Conservation (phyloP, 2,797 vertebrate genomes). For the Phylloscopus collybita region DNA sequence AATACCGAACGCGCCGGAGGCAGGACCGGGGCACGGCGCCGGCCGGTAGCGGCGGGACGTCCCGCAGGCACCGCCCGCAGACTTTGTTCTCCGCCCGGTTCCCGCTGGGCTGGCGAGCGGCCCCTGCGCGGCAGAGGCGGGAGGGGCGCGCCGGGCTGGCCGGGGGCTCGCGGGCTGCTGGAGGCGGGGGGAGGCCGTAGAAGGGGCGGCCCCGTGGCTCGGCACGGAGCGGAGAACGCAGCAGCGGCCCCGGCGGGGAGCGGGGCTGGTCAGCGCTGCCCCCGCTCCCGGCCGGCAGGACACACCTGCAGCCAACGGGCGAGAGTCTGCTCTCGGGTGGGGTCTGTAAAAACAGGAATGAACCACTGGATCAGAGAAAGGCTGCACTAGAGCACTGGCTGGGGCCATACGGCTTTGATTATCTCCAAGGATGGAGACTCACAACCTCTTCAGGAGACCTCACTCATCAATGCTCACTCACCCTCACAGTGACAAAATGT, state of each 20-base stretch:
- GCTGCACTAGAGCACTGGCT: neutral
- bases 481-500: neutral
- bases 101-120: neutral
- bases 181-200: neutral
- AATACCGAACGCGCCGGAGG: neutral
- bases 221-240: neutral
- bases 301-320: neutral
- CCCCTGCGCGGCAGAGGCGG: neutral
- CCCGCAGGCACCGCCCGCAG: conserved; percentile 28
- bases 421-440: neutral
- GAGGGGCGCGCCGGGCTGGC: neutral
- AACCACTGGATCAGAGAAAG: no score
- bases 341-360: fast-evolving
- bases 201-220: neutral
- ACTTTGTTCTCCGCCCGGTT: neutral
- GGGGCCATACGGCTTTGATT: neutral
- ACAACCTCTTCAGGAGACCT: neutral
- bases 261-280: no score
- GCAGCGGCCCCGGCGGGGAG: neutral
- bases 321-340: neutral
- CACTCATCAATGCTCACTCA: neutral
- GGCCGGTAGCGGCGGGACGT: neutral
- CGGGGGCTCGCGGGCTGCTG: neutral
- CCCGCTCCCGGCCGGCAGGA: fast-evolving
- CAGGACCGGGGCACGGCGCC: neutral